Conservation (phyloP, 2,888 invertebrate species). For the Ornithoptera priamus region DNA sequence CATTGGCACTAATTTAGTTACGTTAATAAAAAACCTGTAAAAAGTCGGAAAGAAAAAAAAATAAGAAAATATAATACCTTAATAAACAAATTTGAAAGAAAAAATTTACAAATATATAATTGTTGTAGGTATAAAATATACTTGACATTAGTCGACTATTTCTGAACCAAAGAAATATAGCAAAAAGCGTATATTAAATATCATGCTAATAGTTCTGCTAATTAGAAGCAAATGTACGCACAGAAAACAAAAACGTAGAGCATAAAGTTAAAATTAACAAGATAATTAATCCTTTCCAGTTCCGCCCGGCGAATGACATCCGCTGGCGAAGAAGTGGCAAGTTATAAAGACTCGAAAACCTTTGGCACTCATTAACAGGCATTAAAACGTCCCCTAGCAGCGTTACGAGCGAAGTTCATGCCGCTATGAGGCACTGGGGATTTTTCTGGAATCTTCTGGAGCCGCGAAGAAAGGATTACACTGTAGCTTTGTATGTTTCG, state of each 20-base stretch:
- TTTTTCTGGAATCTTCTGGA: constrained; percentile 39
- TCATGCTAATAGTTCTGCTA: too few relatives aligned
- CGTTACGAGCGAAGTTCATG: constrained; percentile 47
- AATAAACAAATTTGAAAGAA: too few relatives aligned
- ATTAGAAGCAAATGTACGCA: background rate
- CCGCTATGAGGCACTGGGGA: constrained; percentile 43
- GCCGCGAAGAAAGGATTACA: constrained; percentile 36
- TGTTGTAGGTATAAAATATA: too few relatives aligned
- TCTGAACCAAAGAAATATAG: too few relatives aligned
- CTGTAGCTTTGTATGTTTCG: constrained; percentile 16
- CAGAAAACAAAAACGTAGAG: background rate
- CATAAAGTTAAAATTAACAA: background rate
- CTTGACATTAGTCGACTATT: too few relatives aligned
- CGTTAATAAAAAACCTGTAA: too few relatives aligned
- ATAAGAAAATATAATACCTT: too few relatives aligned
- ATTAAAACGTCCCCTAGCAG: constrained; percentile 39
- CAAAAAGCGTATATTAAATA: too few relatives aligned
- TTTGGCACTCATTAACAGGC: constrained; percentile 27
- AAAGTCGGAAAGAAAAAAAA: too few relatives aligned
- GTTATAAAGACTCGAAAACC: constrained; percentile 29
- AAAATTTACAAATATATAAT: too few relatives aligned
- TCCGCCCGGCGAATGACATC: background rate
- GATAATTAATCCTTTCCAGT: background rate
- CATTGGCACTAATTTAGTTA: too few relatives aligned
- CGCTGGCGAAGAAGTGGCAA: constrained; percentile 25